phyloP scores from a whole-genome alignment of 1,140 invertebrate genomes.

The Pseudomyrmex flavicornis region DNA sequence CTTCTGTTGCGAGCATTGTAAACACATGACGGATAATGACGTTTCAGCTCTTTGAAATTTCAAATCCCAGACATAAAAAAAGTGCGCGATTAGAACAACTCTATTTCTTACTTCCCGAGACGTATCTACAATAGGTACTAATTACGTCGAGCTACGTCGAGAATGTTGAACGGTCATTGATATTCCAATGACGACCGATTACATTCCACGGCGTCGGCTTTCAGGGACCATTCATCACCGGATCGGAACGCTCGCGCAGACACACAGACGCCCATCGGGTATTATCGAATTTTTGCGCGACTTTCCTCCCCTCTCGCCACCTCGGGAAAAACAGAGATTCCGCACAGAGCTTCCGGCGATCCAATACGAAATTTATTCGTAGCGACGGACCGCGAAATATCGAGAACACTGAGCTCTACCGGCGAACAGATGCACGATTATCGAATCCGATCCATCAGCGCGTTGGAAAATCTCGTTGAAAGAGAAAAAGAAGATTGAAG shows the following conservation, averaged over 20 bases:
- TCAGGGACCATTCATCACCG: slow-evolving; percentile 39
- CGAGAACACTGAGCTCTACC: neutral
- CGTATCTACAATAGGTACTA: neutral
- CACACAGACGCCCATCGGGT: slow-evolving; percentile 21
- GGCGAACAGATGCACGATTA: neutral
- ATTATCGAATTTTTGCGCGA: slow-evolving; percentile 55
- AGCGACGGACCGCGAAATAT: slow-evolving; percentile 25
- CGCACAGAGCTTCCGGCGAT: slow-evolving; percentile 5
- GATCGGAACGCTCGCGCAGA: slow-evolving; percentile 6
- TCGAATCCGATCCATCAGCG: neutral
- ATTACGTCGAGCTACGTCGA: slow-evolving; percentile 31
- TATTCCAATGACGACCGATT: slow-evolving; percentile 52
- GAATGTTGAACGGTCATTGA: slow-evolving; percentile 46
- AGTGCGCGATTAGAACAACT: slow-evolving; percentile 11
- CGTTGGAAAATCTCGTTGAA: neutral
- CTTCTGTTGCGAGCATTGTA: neutral
- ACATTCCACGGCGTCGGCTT: slow-evolving; percentile 51
- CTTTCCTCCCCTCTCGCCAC: neutral
- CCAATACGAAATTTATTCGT: slow-evolving; percentile 40
- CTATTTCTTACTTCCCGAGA: slow-evolving; percentile 8
- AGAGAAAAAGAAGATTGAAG: neutral
- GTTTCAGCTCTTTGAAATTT: neutral
- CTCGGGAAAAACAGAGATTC: slow-evolving; percentile 15
- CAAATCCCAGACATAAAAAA: neutral
- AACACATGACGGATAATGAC: neutral